Evolutionary conservation across 2,797 vertebrate species (phyloP).

Genomic region (Brachyrhaphis roseni): DNA sequence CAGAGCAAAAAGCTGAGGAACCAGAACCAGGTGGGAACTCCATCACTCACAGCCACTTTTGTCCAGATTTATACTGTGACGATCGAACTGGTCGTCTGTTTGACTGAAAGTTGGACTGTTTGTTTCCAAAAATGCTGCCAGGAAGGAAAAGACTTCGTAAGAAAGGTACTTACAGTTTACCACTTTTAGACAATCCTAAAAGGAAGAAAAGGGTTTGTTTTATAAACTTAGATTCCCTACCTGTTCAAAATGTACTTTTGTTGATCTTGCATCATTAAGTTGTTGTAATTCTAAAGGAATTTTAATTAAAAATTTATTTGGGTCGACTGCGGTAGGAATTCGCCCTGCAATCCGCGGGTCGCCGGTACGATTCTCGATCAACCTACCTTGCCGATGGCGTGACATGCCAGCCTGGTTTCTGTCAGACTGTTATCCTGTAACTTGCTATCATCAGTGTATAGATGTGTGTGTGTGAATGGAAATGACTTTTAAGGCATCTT

Average conservation of each 20-base stretch:
- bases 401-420: too few relatives aligned
- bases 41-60: slow-evolving; percentile 6
- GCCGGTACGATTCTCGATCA: too few relatives aligned
- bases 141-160: slow-evolving; percentile 74
- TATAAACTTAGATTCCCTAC: not conserved
- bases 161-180: slow-evolving; percentile 69
- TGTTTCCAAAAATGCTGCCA: slow-evolving; percentile 72
- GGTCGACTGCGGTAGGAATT: too few relatives aligned
- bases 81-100: slow-evolving; percentile 8
- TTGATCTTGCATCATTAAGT: not conserved
- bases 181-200: not conserved
- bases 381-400: too few relatives aligned
- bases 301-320: not conserved
- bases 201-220: not conserved
- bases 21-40: slow-evolving; percentile 64
- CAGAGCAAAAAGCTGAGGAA: slow-evolving; percentile 56
- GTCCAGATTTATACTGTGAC: slow-evolving; percentile 10
- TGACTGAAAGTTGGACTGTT: slow-evolving; percentile 51
- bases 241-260: not conserved
- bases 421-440: too few relatives aligned
- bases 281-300: not conserved
- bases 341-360: accelerated
- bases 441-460: too few relatives aligned
- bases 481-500: too few relatives aligned
- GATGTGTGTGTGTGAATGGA: too few relatives aligned